Conservation (phyloP, 2,888 invertebrate genomes). For the Orthosia incerta region DNA sequence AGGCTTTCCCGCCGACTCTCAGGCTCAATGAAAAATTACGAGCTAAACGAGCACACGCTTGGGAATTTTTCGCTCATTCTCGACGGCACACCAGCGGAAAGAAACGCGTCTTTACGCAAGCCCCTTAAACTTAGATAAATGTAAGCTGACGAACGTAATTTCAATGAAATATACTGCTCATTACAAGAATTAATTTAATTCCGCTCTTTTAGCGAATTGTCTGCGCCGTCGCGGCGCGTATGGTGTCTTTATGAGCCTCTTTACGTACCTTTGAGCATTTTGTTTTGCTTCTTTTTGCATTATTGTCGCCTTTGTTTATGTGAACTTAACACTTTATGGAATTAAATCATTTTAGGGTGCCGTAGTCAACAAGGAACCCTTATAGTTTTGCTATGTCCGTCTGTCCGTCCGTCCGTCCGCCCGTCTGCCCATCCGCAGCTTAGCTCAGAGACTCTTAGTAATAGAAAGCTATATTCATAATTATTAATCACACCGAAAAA, state of each 20-base stretch:
- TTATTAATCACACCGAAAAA: too few relatives aligned
- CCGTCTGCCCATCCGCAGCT: too few relatives aligned
- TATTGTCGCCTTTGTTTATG: slow-evolving; percentile 21
- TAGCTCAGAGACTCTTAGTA: too few relatives aligned
- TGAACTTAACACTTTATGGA: slow-evolving; percentile 11
- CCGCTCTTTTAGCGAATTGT: slow-evolving; percentile 71
- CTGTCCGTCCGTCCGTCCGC: too few relatives aligned
- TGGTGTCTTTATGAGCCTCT: slow-evolving; percentile 57
- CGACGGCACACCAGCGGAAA: slow-evolving; percentile 77
- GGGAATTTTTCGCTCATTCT: slow-evolving; percentile 87
- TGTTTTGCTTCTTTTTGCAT: slow-evolving; percentile 36
- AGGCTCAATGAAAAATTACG: slow-evolving; percentile 91
- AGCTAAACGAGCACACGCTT: slow-evolving; percentile 89
- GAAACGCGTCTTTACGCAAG: slow-evolving; percentile 83
- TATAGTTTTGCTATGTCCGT: too few relatives aligned
- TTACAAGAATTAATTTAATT: slow-evolving; percentile 80
- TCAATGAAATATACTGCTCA: slow-evolving; percentile 82
- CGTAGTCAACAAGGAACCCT: too few relatives aligned
- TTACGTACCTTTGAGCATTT: slow-evolving; percentile 34
- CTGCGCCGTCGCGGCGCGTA: slow-evolving; percentile 60
- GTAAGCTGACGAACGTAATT: slow-evolving; percentile 84
- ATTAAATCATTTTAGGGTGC: background rate
- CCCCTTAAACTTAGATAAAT: slow-evolving; percentile 84
- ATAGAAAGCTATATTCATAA: too few relatives aligned
- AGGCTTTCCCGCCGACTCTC: slow-evolving; percentile 88